Evolutionary conservation across 2,888 invertebrate genomes (phyloP), one percentile per base, ranked within the genome.

Genomic region (Drosophila nr. medialis): DNA sequence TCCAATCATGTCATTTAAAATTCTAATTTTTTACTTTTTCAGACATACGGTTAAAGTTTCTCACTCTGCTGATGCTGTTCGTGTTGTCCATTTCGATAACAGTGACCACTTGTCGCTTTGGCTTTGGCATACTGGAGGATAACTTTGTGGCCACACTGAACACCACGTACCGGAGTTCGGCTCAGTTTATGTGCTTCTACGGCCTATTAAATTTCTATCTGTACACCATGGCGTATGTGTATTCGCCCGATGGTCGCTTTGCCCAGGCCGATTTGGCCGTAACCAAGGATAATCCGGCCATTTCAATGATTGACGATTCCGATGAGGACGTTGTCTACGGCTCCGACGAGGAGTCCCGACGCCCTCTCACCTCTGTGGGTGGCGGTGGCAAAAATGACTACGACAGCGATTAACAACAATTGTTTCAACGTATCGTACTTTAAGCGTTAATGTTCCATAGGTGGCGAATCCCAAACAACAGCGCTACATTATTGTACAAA

Each of bases 281-380:
- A 83, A 97, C 98, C 60, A 99, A 98, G 94, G 99, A 99, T 94
- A 99, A 99, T 94, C 99, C 99, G 55, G 97, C 98, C 15, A 97
- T 99, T 93, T 99, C 99, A 29, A 99, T 99, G 99, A 93, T 99
- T 86, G 99, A 99, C 93, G 99, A 99, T 91, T 99, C 98, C 0
- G 99, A 99, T 91, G 99, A 99, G 93, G 98, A 98, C 81, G 98
- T 99, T 11, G 96, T 98, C 87, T 99, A 98, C 92, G 98, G 98
- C 29, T 97, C 97, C 0, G 97, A 97, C 78, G 97, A 97, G 89
- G 97, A 97, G 87, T 97, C 96, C 89, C 94, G 97, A 68, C 94
- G 96, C 75, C 97, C 97, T 1, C 94, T 97, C 59, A 97, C 96
- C 80, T 94, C 96, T 65, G 94, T 95, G 21, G 80, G 85, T 38